Conservation (phyloP, 2,113 vertebrate genomes). For the Collichthys lucidus region DNA sequence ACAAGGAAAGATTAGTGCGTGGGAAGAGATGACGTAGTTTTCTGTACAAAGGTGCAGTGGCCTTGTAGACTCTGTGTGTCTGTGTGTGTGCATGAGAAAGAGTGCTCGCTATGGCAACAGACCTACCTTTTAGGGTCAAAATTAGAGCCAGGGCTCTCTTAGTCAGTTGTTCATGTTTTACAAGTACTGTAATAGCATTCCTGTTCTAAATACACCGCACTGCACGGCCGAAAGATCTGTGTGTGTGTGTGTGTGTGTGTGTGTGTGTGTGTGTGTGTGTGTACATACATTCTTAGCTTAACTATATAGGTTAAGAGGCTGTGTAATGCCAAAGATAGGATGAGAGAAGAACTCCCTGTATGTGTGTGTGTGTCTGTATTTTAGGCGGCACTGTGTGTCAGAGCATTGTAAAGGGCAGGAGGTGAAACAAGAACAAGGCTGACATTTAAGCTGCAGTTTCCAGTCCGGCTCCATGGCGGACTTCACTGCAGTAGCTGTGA, state of each 20-base stretch:
- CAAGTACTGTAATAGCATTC: conserved; percentile 68
- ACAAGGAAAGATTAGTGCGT: conserved; percentile 3
- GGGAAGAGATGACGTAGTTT: conserved; percentile 24
- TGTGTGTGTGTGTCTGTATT: conserved; percentile 44
- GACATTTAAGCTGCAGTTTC: conserved; percentile 68
- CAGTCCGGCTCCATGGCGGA: conserved; percentile 26
- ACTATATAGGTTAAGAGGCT: conserved; percentile 66
- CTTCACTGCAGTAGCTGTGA: conserved; percentile 21
- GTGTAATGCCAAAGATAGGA: conserved; percentile 62
- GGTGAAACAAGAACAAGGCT: conserved; percentile 70
- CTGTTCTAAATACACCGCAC: conserved; percentile 51
- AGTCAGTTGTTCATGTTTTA: conserved; percentile 57
- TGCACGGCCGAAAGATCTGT: conserved; percentile 19
- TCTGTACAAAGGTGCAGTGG: conserved; percentile 23
- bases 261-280: background rate
- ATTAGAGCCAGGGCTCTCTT: conserved; percentile 42
- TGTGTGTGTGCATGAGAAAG: background rate
- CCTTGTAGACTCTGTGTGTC: background rate
- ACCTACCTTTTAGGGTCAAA: conserved; percentile 65
- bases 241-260: background rate
- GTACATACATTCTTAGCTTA: conserved; percentile 55
- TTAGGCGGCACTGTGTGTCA: conserved; percentile 53
- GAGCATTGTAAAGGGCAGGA: conserved; percentile 69
- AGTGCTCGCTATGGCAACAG: conserved; percentile 17
- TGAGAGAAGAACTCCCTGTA: conserved; percentile 16